These are phyloP conservation scores for Trichoplax adhaerens DNA, from an alignment of 37 sponge, comb jelly and placozoan species.

Conservation along the genomic window DNA sequence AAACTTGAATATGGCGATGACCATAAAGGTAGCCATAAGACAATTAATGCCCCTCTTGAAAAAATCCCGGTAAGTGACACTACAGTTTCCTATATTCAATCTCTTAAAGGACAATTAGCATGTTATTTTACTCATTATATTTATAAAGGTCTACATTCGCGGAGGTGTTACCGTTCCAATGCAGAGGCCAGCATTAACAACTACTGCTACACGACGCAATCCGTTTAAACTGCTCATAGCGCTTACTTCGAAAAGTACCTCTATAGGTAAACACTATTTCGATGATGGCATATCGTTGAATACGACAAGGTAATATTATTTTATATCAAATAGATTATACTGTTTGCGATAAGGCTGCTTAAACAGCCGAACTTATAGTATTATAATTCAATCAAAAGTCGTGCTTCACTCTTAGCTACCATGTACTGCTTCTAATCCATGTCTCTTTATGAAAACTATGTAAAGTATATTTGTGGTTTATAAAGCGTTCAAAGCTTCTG, in stretches of 20 bases:
- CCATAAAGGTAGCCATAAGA: neutral
- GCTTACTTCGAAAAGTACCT: slow-evolving; percentile 23
- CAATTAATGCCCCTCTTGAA: slow-evolving; percentile 35
- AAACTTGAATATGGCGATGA: neutral
- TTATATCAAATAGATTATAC: no score
- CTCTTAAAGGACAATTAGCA: neutral
- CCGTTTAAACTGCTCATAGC: slow-evolving; percentile 49
- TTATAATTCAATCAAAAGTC: no score
- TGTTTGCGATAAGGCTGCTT: no score
- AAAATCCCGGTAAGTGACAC: slow-evolving; percentile 33
- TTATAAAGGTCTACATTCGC: slow-evolving; percentile 33
- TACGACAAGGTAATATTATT: slow-evolving; percentile 3
- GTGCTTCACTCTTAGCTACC: no score
- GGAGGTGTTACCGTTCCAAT: slow-evolving; percentile 33
- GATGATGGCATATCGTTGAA: slow-evolving; percentile 58
- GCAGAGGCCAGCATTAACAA: slow-evolving; percentile 47
- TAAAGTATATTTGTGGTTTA: no score
- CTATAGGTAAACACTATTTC: slow-evolving; percentile 47
- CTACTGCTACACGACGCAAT: slow-evolving; percentile 38
- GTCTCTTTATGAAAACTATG: no score
- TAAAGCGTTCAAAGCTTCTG: no score
- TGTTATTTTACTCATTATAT: neutral
- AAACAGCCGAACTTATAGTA: no score
- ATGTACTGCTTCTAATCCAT: no score
- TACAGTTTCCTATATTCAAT: neutral